Evolutionary conservation across 2,113 vertebrate species (phyloP).

Genomic region (Pangasianodon hypophthalmus): DNA sequence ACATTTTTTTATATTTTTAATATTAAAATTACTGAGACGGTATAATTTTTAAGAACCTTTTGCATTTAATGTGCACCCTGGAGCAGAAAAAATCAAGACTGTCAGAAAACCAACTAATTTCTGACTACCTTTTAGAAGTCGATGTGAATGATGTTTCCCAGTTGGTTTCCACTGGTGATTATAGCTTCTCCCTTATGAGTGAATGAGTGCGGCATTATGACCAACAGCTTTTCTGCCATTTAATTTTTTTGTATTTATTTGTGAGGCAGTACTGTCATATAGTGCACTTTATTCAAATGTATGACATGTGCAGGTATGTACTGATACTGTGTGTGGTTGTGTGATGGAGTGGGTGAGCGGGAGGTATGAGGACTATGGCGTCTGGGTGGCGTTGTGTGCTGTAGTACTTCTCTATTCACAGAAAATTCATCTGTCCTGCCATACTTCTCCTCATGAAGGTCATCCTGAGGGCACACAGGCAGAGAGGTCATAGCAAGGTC

Average conservation of each 20-base stretch:
- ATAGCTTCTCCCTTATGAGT: neutral
- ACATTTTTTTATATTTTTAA: neutral
- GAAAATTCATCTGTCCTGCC: conserved; percentile 51
- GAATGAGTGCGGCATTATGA: neutral
- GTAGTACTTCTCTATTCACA: conserved; percentile 37
- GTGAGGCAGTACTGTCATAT: neutral
- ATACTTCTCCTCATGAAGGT: conserved; percentile 32
- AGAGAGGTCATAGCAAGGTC: conserved; percentile 50
- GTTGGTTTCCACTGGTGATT: neutral
- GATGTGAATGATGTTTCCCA: neutral
- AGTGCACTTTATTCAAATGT: neutral
- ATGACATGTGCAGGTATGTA: conserved; percentile 25
- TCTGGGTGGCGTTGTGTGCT: conserved; percentile 38
- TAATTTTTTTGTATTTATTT: neutral
- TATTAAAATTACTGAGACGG: neutral
- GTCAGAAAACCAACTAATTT: neutral
- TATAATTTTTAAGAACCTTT: neutral
- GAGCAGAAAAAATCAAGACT: neutral
- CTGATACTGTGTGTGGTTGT: conserved; percentile 42
- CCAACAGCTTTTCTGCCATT: neutral
- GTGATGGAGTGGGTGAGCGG: conserved; percentile 52
- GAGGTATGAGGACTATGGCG: conserved; percentile 48
- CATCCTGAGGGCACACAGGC: conserved; percentile 38
- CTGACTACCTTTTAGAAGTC: neutral
- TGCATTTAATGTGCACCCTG: neutral